Conservation (phyloP, 2,888 invertebrate genomes). For the Nephrotoma appendiculata region DNA sequence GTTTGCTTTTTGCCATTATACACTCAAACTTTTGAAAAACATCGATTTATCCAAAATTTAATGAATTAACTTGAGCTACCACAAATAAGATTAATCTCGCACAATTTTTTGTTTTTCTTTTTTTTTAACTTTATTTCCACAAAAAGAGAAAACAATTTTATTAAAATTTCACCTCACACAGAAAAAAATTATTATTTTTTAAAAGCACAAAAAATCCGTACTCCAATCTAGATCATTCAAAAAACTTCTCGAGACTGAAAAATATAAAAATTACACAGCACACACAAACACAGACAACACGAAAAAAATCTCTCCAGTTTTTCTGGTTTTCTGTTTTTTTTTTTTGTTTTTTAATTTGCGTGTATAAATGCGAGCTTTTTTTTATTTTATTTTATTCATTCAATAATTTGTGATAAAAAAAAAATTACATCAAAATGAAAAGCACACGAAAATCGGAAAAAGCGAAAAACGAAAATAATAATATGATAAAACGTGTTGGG, state of each 20-base stretch:
- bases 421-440: neutral
- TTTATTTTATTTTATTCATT: neutral
- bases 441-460: neutral
- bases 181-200: neutral
- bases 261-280: neutral
- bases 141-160: neutral
- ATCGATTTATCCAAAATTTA: neutral
- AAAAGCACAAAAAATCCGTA: neutral
- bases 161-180: neutral
- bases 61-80: neutral
- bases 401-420: neutral
- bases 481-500: neutral
- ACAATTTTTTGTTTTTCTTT: neutral
- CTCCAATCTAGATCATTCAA: neutral
- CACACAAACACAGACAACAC: neutral
- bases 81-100: neutral
- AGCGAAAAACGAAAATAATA: neutral
- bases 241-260: neutral
- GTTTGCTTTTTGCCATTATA: neutral
- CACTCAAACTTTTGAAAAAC: neutral
- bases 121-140: neutral
- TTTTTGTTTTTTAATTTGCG: neutral
- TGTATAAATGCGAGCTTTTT: neutral
- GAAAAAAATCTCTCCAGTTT: neutral
- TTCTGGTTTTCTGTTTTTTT: neutral